Conservation (phyloP, 2,113 vertebrate species). For the Platanista minor region DNA sequence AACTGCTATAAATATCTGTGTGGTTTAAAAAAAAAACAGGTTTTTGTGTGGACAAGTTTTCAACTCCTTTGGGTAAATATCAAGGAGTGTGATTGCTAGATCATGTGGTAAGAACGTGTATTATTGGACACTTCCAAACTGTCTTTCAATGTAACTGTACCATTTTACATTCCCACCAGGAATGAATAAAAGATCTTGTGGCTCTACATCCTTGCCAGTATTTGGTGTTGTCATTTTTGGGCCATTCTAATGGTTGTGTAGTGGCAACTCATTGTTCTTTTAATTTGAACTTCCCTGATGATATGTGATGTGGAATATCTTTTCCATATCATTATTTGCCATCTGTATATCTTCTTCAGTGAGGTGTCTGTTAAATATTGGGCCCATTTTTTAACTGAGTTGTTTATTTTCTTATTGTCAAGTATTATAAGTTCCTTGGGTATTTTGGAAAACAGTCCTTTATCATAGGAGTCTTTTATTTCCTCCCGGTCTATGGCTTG, state of each 20-base stretch:
- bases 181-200: neutral
- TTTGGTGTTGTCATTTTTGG: neutral
- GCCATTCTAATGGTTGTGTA: neutral
- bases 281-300: neutral
- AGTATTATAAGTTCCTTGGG: neutral
- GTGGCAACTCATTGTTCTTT: neutral
- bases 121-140: neutral
- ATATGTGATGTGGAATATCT: neutral
- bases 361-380: neutral
- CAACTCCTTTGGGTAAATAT: neutral
- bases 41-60: neutral
- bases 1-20: neutral
- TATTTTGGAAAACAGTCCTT: neutral
- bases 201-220: neutral
- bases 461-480: neutral
- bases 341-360: neutral
- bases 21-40: neutral
- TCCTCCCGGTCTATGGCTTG: neutral
- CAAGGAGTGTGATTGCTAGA: neutral
- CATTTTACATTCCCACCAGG: neutral
- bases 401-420: neutral
- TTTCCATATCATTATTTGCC: neutral
- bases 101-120: neutral
- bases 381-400: neutral
- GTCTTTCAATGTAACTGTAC: neutral